Percentiles rank a stretch among this genome's conserved stretches.
Evolutionary conservation across 2,797 vertebrate genomes (phyloP).

Genomic region (Acanthurus leucopareius): DNA sequence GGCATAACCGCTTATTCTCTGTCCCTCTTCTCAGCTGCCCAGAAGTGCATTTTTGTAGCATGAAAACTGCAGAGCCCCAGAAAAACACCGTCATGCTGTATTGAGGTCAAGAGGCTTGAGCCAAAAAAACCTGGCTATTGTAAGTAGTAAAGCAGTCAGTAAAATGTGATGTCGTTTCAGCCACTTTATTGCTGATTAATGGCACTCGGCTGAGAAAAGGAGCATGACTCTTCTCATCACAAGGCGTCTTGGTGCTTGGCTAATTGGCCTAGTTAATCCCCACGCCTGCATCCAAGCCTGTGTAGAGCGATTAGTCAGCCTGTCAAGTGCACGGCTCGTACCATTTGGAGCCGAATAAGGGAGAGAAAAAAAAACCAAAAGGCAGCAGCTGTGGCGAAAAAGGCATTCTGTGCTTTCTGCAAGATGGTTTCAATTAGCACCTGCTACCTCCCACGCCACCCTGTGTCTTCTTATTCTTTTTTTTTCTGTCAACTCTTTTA

Average conservation of each 20-base stretch:
- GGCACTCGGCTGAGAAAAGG: constrained; percentile 60
- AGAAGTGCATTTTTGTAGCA: constrained; percentile 60
- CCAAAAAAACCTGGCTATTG: constrained; percentile 62
- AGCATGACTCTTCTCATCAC: constrained; percentile 73
- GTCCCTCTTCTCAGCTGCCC: constrained; percentile 50
- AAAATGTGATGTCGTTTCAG: constrained; percentile 60
- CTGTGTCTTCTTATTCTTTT: constrained; percentile 31
- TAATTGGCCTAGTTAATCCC: constrained; percentile 81
- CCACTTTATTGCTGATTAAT: constrained; percentile 78
- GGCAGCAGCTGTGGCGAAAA: constrained; percentile 65
- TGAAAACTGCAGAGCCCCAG: constrained; percentile 61
- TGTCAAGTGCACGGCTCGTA: constrained; percentile 55
- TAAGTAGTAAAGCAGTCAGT: constrained; percentile 44
- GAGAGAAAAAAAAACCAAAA: constrained; percentile 44
- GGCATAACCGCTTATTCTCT: constrained; percentile 19
- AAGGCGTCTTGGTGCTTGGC: constrained; percentile 62
- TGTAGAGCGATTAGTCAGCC: constrained; percentile 72
- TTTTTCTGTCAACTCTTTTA: constrained; percentile 19
- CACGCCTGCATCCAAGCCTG: constrained; percentile 59
- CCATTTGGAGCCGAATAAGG: constrained; percentile 63
- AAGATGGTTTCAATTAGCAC: constrained; percentile 74
- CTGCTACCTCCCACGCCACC: constrained; percentile 63
- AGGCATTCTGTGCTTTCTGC: constrained; percentile 64
- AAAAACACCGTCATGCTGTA: constrained; percentile 68
- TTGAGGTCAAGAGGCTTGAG: constrained; percentile 78